These are phyloP conservation scores for Petrocephalus zakoni DNA, from an alignment of 2,113 vertebrate genomes.

Conservation along the genomic window DNA sequence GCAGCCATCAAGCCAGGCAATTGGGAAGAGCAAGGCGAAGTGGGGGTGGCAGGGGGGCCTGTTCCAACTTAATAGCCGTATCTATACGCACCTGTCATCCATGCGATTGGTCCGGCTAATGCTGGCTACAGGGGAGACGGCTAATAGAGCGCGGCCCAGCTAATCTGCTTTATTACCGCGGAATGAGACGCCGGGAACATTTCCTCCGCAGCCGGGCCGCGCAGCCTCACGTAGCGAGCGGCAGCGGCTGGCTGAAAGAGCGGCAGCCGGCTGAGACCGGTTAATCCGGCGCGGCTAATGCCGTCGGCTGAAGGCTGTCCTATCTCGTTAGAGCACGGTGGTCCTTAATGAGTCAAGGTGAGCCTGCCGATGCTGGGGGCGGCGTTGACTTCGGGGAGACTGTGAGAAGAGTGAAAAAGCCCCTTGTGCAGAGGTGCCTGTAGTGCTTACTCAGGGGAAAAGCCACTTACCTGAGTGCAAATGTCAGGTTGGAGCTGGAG, in stretches of 20 bases:
- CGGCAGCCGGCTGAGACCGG: constrained; percentile 20
- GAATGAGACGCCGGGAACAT: constrained; percentile 29
- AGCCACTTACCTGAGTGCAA: neutral
- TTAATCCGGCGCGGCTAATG: constrained; percentile 30
- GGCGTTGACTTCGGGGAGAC: neutral
- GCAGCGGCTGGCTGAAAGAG: neutral
- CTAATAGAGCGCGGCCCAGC: constrained; percentile 20
- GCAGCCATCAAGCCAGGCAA: neutral
- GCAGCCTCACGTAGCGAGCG: constrained; percentile 15
- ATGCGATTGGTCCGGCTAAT: neutral
- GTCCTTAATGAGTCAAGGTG: constrained; percentile 17
- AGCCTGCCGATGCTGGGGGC: neutral
- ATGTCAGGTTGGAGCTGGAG: neutral
- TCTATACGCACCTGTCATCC: constrained; percentile 26
- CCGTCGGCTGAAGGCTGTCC: constrained; percentile 24
- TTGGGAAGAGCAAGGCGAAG: neutral
- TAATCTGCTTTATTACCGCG: constrained; percentile 33
- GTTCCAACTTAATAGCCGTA: constrained; percentile 19
- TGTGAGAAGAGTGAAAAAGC: neutral
- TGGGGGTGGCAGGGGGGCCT: neutral
- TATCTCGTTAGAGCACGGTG: neutral
- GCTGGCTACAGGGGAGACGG: constrained; percentile 6
- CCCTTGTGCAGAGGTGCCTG: neutral
- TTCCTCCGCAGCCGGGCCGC: constrained; percentile 19
- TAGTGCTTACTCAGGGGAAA: neutral